Conservation (phyloP, 1,140 invertebrate genomes). For the Chymomyza costata region DNA sequence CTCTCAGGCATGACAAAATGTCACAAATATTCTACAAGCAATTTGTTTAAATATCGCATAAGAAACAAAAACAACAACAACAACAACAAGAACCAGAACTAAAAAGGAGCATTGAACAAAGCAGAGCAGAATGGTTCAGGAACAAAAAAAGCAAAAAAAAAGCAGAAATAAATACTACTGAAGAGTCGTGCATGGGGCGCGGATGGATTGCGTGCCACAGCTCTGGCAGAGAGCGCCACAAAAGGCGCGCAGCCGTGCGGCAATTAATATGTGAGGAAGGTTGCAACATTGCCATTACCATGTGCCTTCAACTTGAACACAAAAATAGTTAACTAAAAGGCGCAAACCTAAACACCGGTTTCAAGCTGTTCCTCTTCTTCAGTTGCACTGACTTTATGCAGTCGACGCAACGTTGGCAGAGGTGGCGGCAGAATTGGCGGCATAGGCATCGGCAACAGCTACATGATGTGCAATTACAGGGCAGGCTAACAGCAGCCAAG, state of each 20-base stretch:
- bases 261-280: conserved; percentile 71
- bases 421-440: conserved; percentile 3
- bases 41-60: conserved; percentile 74
- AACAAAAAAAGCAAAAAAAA: conserved; percentile 4
- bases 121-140: conserved; percentile 3
- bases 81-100: too few relatives aligned
- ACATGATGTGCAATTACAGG: conserved; percentile 73
- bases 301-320: conserved; percentile 72
- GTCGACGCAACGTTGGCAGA: not conserved
- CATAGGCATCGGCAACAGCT: conserved; percentile 57
- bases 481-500: conserved; percentile 52
- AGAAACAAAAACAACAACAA: too few relatives aligned
- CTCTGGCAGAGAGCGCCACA: conserved; percentile 33
- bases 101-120: conserved; percentile 6
- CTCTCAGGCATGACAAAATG: conserved; percentile 64
- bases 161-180: conserved; percentile 9
- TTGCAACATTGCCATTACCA: conserved; percentile 72
- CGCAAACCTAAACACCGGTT: conserved; percentile 6
- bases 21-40: conserved; percentile 74
- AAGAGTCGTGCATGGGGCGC: conserved; percentile 28
- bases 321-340: conserved; percentile 71
- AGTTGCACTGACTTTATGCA: conserved; percentile 6
- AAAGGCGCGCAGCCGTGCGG: conserved; percentile 68
- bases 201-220: conserved; percentile 15
- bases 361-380: too few relatives aligned